These are phyloP conservation scores for Pandemis corylana DNA, from an alignment of 2,888 invertebrate genomes.

Conservation along the genomic window DNA sequence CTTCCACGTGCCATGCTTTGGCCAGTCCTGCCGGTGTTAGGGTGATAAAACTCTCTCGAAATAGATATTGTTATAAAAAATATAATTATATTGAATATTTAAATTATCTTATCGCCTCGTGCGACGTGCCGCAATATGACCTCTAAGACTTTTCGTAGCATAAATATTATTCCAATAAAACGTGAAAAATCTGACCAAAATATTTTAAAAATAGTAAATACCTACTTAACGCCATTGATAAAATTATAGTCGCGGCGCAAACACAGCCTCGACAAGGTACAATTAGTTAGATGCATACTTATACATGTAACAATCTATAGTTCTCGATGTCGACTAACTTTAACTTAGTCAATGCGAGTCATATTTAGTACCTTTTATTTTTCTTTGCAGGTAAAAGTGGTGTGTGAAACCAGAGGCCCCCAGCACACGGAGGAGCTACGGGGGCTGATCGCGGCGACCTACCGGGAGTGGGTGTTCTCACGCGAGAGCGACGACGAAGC, in stretches of 20 bases:
- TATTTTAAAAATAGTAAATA: background rate
- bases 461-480: conserved; percentile 85
- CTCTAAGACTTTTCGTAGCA: background rate
- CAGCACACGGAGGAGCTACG: conserved; percentile 87
- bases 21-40: too few relatives aligned
- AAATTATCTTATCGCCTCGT: conserved; percentile 9
- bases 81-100: background rate
- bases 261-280: too few relatives aligned
- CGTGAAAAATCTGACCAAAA: background rate
- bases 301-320: too few relatives aligned
- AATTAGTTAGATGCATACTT: too few relatives aligned
- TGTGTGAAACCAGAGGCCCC: conserved; percentile 94
- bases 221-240: background rate
- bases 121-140: background rate
- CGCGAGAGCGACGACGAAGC: conserved; percentile 58
- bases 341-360: too few relatives aligned
- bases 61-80: background rate
- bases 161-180: conserved; percentile 18
- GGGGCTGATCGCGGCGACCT: conserved; percentile 76
- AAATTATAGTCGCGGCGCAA: too few relatives aligned
- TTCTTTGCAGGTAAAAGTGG: conserved; percentile 90
- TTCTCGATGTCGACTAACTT: too few relatives aligned
- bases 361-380: background rate
- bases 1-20: too few relatives aligned
- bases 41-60: background rate